A percentile compares a stretch with the other conserved stretches of the same genome.
Evolutionary conservation across 2,113 vertebrate genomes (phyloP).

Genomic region (Myotis lucifugus): DNA sequence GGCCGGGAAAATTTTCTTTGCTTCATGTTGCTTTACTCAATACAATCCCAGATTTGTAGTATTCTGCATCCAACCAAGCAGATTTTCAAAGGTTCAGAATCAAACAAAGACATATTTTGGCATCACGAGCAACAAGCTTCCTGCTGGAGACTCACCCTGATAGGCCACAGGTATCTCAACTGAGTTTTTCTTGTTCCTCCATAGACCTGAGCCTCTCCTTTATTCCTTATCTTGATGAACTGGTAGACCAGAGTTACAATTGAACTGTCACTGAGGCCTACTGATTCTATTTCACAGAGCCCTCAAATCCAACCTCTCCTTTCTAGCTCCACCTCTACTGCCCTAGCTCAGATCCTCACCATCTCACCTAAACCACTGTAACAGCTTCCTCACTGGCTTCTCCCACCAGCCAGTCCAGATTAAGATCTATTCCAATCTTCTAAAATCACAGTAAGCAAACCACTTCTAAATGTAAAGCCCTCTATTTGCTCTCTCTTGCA

Average conservation of each 20-base stretch:
- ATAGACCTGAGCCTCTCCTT: neutral
- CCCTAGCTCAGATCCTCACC: neutral
- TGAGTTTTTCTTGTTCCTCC: neutral
- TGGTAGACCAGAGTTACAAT: neutral
- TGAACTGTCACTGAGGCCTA: neutral
- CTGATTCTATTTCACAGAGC: neutral
- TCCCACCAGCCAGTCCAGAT: neutral
- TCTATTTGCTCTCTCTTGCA: neutral
- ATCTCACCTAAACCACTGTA: neutral
- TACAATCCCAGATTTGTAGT: neutral
- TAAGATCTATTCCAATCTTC: neutral
- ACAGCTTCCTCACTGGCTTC: neutral
- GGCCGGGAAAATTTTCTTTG: neutral
- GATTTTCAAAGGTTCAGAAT: neutral
- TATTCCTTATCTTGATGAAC: neutral
- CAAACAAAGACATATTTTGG: neutral
- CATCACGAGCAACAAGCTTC: neutral
- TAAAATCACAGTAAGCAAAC: neutral
- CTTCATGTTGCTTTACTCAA: neutral
- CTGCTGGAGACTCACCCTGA: neutral
- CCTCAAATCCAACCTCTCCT: neutral
- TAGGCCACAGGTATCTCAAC: neutral
- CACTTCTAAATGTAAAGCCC: neutral
- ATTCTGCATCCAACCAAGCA: neutral
- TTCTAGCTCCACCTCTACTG: neutral